These are phyloP conservation scores for Alviniconcha marisindica DNA, from an alignment of 1,140 invertebrate genomes.

Conservation along the genomic window DNA sequence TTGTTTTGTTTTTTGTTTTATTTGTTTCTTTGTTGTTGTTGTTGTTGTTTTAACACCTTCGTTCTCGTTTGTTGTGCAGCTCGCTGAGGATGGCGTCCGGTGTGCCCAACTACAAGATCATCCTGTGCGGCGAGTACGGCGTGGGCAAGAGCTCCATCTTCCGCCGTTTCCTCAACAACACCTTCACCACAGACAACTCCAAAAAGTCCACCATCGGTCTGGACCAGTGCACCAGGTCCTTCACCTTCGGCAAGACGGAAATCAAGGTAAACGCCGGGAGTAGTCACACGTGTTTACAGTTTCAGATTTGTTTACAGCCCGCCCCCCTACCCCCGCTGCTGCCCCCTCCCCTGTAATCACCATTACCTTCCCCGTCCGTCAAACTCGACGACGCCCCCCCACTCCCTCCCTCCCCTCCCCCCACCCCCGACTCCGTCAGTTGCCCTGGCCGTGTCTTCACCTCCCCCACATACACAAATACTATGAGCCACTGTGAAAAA, in stretches of 20 bases:
- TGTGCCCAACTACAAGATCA: conserved; percentile 92
- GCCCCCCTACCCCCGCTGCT: no score
- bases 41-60: not conserved
- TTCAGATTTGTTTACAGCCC: no score
- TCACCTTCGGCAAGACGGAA: conserved; percentile 83
- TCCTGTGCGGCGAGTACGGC: conserved; percentile 95
- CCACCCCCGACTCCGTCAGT: not conserved
- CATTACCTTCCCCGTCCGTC: no score
- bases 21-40: no score
- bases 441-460: no score
- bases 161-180: conserved; percentile 91
- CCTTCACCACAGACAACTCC: conserved; percentile 85
- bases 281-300: no score
- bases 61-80: conserved; percentile 49
- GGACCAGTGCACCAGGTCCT: conserved; percentile 89
- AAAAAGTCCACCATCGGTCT: conserved; percentile 92
- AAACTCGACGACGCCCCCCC: no score
- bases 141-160: conserved; percentile 96
- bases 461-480: not conserved
- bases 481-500: not conserved
- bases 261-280: conserved; percentile 72
- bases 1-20: no score
- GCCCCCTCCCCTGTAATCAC: no score
- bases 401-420: not conserved
- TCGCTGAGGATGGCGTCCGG: conserved; percentile 77